These are phyloP conservation scores for Embiotoca jacksoni DNA, from an alignment of 2,113 vertebrate genomes.

Conservation along the genomic window DNA sequence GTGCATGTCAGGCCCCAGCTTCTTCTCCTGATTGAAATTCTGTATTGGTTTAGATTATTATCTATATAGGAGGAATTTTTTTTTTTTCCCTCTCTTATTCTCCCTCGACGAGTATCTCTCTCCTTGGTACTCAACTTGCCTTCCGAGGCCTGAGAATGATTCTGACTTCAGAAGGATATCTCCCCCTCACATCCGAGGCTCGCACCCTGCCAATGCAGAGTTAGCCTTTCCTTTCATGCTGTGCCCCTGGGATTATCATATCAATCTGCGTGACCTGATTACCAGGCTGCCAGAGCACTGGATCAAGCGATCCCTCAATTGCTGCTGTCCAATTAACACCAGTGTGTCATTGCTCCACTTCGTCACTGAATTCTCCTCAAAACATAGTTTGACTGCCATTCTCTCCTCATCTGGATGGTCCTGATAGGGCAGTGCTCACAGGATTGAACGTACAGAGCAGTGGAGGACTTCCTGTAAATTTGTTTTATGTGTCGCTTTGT, in stretches of 20 bases:
- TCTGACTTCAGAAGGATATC: constrained; percentile 80
- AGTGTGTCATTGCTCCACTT: constrained; percentile 59
- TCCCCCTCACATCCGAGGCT: constrained; percentile 70
- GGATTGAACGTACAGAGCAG: neutral
- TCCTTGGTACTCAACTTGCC: constrained; percentile 42
- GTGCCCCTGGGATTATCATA: constrained; percentile 81
- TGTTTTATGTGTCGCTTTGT: neutral
- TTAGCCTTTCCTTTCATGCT: constrained; percentile 81
- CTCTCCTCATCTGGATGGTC: neutral
- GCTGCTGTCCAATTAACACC: constrained; percentile 74
- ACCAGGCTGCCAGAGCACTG: constrained; percentile 68
- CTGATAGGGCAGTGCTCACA: constrained; percentile 29
- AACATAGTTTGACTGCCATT: constrained; percentile 53
- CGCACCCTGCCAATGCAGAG: constrained; percentile 73
- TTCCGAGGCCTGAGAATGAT: constrained; percentile 70
- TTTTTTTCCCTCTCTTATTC: constrained; percentile 27
- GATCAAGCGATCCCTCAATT: constrained; percentile 70
- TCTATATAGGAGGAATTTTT: constrained; percentile 60
- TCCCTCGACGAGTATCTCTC: constrained; percentile 31
- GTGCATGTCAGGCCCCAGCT: constrained; percentile 20
- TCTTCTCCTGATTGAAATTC: constrained; percentile 54
- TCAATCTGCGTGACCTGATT: constrained; percentile 83
- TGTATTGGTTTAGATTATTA: constrained; percentile 62
- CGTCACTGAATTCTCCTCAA: constrained; percentile 40
- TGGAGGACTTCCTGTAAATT: neutral